A percentile compares a stretch with the other conserved stretches of the same genome.
phyloP scores from a whole-genome alignment of 2,113 vertebrate species.

The Ceyx margarethae region DNA sequence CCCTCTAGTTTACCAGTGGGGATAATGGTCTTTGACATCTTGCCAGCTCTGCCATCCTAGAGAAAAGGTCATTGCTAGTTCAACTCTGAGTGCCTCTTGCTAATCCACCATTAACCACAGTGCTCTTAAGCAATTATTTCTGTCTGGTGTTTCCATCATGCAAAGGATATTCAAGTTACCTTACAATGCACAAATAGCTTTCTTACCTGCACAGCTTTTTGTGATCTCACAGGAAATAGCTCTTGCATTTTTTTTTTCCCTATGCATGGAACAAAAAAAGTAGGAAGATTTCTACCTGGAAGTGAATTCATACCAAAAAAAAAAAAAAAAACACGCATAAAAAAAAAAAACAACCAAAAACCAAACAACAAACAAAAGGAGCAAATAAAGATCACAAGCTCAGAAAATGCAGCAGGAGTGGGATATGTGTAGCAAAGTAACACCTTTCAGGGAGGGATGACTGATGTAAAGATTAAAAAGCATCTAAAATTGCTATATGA shows the following conservation, averaged over 20 bases:
- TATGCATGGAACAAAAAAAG: background rate
- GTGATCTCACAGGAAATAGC: background rate
- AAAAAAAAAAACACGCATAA: too few relatives aligned
- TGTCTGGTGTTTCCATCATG: conserved; percentile 12
- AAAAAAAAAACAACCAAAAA: too few relatives aligned
- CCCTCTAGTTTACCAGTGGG: conserved; percentile 34
- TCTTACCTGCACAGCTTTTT: background rate
- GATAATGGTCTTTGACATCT: conserved; percentile 57
- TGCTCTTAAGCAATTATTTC: background rate
- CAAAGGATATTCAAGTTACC: background rate
- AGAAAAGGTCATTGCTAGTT: conserved; percentile 10
- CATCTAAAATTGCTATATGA: background rate
- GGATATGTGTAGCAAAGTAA: background rate
- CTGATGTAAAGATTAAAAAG: background rate
- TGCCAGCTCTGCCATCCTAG: conserved; percentile 55
- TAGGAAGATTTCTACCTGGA: background rate
- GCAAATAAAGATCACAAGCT: background rate
- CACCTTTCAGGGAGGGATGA: background rate
- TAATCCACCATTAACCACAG: conserved; percentile 8
- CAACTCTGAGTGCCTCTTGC: conserved; percentile 45
- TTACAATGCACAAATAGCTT: background rate
- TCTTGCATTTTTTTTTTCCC: background rate
- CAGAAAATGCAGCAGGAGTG: background rate
- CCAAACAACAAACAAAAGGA: background rate
- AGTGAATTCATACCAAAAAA: background rate